A percentile compares a stretch with the other conserved stretches of the same genome.
These are phyloP conservation scores for Cygnus atratus DNA, from an alignment of 2,113 vertebrate species.

Conservation along the genomic window DNA sequence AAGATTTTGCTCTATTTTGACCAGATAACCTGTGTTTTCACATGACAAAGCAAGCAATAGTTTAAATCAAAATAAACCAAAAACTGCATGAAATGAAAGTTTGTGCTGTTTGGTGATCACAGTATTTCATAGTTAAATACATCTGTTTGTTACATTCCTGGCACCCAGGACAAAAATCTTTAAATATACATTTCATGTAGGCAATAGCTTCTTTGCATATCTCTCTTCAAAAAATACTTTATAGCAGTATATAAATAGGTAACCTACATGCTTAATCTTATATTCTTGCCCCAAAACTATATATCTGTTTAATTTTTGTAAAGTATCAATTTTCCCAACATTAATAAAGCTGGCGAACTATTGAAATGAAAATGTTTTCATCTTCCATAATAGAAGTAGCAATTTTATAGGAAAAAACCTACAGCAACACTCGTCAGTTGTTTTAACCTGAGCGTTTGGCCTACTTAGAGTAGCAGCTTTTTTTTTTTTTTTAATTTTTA, in stretches of 20 bases:
- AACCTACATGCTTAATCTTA: slow-evolving; percentile 74
- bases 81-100: slow-evolving; percentile 74
- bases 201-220: slow-evolving; percentile 77
- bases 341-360: slow-evolving; percentile 75
- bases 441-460: slow-evolving; percentile 76
- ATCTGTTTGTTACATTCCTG: slow-evolving; percentile 72
- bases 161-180: slow-evolving; percentile 73
- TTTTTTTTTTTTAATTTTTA: slow-evolving; percentile 40
- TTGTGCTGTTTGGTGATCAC: slow-evolving; percentile 79
- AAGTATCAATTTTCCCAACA: slow-evolving; percentile 60
- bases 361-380: slow-evolving; percentile 74
- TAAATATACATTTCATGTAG: slow-evolving; percentile 81
- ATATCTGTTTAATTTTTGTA: slow-evolving; percentile 69
- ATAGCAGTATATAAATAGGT: slow-evolving; percentile 79
- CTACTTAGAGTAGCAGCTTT: slow-evolving; percentile 74
- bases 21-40: slow-evolving; percentile 72
- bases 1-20: slow-evolving; percentile 68
- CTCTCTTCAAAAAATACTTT: slow-evolving; percentile 81
- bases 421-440: slow-evolving; percentile 71
- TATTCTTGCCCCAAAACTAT: slow-evolving; percentile 74
- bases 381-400: slow-evolving; percentile 67
- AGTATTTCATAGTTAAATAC: slow-evolving; percentile 78
- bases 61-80: slow-evolving; percentile 70
- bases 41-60: slow-evolving; percentile 68
- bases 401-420: slow-evolving; percentile 58